Percentiles rank a stretch among this genome's conserved stretches.
Conservation (phyloP, 37 sponge, comb jelly and placozoan genomes). For the Ephydatia muelleri region DNA sequence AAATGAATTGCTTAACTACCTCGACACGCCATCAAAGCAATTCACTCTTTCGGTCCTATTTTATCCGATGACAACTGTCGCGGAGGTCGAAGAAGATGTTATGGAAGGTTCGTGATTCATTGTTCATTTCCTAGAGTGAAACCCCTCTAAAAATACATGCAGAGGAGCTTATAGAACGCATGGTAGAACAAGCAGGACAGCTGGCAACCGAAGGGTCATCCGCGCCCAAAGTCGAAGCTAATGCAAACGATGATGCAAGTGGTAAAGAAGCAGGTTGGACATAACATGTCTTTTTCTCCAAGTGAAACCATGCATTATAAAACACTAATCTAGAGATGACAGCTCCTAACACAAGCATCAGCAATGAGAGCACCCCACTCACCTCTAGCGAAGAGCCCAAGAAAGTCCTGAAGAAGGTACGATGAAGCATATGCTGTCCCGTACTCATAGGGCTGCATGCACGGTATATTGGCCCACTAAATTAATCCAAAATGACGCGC, state of each 20-base stretch:
- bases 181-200: slow-evolving; percentile 77
- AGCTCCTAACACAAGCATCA: background rate
- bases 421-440: background rate
- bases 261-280: slow-evolving; percentile 5
- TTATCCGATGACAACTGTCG: slow-evolving; percentile 25
- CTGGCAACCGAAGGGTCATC: slow-evolving; percentile 54
- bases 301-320: background rate
- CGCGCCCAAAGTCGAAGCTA: slow-evolving; percentile 8
- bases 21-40: slow-evolving; percentile 42
- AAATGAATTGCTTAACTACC: slow-evolving; percentile 54
- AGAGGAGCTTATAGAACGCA: slow-evolving; percentile 71
- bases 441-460: background rate
- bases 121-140: background rate
- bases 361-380: background rate
- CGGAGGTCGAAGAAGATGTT: slow-evolving; percentile 69
- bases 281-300: background rate
- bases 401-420: background rate
- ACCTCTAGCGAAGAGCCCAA: background rate
- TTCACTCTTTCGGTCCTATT: slow-evolving; percentile 64
- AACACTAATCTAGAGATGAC: background rate
- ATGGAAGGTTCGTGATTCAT: slow-evolving; percentile 12
- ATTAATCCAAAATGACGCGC: no score
- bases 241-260: background rate
- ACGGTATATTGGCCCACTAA: slow-evolving; percentile 6
- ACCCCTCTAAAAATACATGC: background rate